phyloP scores from a whole-genome alignment of 2,888 invertebrate species.

The Eupithecia dodoneata region DNA sequence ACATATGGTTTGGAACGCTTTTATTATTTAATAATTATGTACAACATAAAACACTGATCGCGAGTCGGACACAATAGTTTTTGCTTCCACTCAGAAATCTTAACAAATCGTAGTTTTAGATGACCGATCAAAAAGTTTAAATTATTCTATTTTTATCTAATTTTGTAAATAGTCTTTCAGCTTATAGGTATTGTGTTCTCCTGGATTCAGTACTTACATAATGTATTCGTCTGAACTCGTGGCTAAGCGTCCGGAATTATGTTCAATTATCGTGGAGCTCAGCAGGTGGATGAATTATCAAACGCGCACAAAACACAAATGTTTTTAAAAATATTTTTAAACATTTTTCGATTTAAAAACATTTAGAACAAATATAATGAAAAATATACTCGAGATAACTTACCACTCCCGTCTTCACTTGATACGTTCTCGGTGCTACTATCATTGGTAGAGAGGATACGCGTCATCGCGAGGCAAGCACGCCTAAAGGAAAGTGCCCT shows the following conservation, averaged over 20 bases:
- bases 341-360: neutral
- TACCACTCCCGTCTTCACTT: neutral
- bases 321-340: neutral
- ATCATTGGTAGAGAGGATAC: slow-evolving; percentile 17
- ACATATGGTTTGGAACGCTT: neutral
- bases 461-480: slow-evolving; percentile 19
- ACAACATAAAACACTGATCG: neutral
- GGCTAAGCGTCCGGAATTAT: neutral
- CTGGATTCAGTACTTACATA: neutral
- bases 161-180: neutral
- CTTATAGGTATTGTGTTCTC: neutral
- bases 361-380: neutral
- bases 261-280: neutral
- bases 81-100: neutral
- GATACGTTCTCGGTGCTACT: neutral
- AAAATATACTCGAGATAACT: neutral
- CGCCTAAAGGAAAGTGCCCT: slow-evolving; percentile 8
- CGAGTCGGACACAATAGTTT: neutral
- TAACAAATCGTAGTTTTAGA: neutral
- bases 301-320: neutral
- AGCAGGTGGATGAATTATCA: neutral
- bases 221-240: neutral
- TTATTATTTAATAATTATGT: neutral
- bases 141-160: neutral
- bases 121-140: neutral